A percentile compares a stretch with the other conserved stretches of the same genome.
phyloP scores from a whole-genome alignment of 1,140 invertebrate species.

The Leucophenga varia region DNA sequence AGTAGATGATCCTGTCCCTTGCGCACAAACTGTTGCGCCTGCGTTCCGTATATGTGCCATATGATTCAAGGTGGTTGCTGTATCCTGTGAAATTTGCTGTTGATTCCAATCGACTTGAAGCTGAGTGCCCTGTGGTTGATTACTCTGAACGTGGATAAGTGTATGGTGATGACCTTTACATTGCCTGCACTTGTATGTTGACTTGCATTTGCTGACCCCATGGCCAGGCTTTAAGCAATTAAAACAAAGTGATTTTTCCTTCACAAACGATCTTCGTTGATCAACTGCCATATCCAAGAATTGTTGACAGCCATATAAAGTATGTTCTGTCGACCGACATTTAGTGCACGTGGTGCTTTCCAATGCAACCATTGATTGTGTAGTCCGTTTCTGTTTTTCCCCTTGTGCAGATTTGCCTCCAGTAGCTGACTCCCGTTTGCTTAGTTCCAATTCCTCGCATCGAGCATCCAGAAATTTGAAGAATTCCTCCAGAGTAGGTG shows the following conservation, averaged over 20 bases:
- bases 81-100: not conserved
- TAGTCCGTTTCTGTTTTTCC: not conserved
- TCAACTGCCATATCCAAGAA: too few species aligned
- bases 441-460: conserved; percentile 4
- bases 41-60: not conserved
- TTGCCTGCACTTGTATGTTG: not conserved
- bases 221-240: not conserved
- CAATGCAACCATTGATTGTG: not conserved
- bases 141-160: not conserved
- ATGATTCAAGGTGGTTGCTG: not conserved
- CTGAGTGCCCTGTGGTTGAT: not conserved
- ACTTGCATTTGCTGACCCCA: not conserved
- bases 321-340: not conserved
- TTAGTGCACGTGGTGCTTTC: not conserved
- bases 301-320: too few species aligned
- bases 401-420: not conserved
- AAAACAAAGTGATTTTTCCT: not conserved
- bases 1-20: not conserved
- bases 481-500: not conserved
- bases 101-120: not conserved
- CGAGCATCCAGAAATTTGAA: conserved; percentile 2
- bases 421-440: not conserved
- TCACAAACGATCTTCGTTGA: not conserved
- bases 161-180: not conserved
- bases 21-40: not conserved